Base-by-base conservation (phyloP, 2,888 invertebrate species). In the Acronicta leporina region DNA sequence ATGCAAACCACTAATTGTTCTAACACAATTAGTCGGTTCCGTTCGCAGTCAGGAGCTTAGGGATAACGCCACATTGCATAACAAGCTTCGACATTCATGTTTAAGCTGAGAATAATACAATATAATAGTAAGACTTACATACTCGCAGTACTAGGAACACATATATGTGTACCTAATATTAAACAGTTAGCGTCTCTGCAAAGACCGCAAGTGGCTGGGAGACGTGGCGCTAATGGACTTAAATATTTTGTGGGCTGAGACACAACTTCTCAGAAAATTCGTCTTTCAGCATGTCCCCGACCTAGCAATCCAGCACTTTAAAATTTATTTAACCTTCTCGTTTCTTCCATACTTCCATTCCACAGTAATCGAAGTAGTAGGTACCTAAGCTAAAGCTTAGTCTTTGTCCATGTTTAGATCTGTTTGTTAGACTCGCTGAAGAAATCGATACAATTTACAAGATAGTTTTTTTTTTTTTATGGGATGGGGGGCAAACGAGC, bases 1-100 rank as follows among this genome's bases (percentile, higher is more conserved):
- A 51, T 46, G 60, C 60, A 40, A 57, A 71, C 71, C 71, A 68
- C 71, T 71, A 71, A 72, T 71, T 71, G 68, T 68, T 55, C 68
- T 52, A 64, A 64, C 71, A 71, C 71, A 71, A 71, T 72, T 72
- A 71, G 48, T 43, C 60, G 48, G 38, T 52, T 49, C 51, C 59
- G 51, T 57, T 57, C 56, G 43, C 52, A 53, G 71, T 61, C 57
- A 61, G 60, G 64, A 58, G 64, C 63, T 63, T 64, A 55, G 56
- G 70, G 51, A 57, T 65, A 51, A 15, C 52, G 40, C 49, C 51
- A 45, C 35, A 58, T 33, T 43, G 41, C 51, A 45, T 55, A 63
- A 27, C 46, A 30, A 50, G 49, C 48, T 27, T 40, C 15, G 27
- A 45, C 49, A 63, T 50, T 44, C 41, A 51, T 16, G 49, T 38